Base-by-base conservation (phyloP, 2,797 vertebrate species). In the Sebastolobus alascanus region DNA sequence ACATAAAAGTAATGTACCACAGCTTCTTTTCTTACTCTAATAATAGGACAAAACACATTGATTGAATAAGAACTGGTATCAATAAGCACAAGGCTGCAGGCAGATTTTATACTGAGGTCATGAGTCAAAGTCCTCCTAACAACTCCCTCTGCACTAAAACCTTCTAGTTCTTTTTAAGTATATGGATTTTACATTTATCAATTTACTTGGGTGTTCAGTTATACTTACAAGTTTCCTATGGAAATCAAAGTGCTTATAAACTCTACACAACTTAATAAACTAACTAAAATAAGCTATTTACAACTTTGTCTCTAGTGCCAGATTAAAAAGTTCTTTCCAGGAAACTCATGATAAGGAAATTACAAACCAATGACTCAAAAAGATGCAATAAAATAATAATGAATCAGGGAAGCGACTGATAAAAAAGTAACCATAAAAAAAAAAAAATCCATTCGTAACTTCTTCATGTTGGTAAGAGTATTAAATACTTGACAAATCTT, bases 1-100 rank as follows among this genome's bases (percentile, higher is more conserved):
- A 64, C 18, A 56, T 25, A 14, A 67, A 82, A 82, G 63, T 33
- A 2, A 50, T 64, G 37, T 20, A 20, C 38, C n/a, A 14, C 54
- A 60, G 22, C 31, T 33, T 73, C 16, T 35, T 33, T 59, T 52
- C 27, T 25, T 16, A 6, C 13, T 35, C n/a, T 7, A 43, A 61
- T 27, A 68, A 43, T 4, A 8, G 14, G 25, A 52, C 3, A 40
- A 56, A 50, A 40, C 20, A 40, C 22, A 79, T 2, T 10, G 52
- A 18, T 8, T 72, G 16, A 60, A 38, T n/a, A 37, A 18, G 20
- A 73, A 29, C 4, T 43, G 20, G 37, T 7, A 33, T 22, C 6
- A 2, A n/a, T 27, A 3, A 31, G 20, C 20, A 70, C 59, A 25
- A 27, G 35, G 58, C 25, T 33, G 25, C 3, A 22, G 46, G 33